These are phyloP conservation scores for Meiosimyza platycephala DNA, from an alignment of 2,888 invertebrate genomes.

Conservation along the genomic window DNA sequence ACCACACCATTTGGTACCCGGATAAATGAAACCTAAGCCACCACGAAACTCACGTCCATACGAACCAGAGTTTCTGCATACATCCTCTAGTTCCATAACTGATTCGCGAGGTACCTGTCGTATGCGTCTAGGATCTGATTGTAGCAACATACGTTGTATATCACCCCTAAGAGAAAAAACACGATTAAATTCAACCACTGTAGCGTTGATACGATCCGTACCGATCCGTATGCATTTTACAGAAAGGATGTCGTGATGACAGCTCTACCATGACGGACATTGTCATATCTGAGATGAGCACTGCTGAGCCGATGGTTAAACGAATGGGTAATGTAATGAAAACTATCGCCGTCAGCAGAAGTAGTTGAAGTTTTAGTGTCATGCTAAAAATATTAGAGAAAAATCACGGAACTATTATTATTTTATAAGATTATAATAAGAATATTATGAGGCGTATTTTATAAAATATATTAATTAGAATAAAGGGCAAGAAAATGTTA, in stretches of 20 bases:
- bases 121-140: slow-evolving; percentile 71
- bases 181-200: not conserved
- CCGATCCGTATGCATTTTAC: slow-evolving; percentile 73
- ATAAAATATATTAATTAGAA: too few species aligned
- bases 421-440: too few species aligned
- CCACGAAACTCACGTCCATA: slow-evolving; percentile 65
- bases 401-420: too few species aligned
- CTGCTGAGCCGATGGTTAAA: slow-evolving; percentile 61
- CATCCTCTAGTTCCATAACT: slow-evolving; percentile 71
- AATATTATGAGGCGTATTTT: too few species aligned
- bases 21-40: slow-evolving; percentile 71
- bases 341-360: slow-evolving; percentile 38
- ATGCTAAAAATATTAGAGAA: slow-evolving; percentile 35
- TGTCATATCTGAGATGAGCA: slow-evolving; percentile 72
- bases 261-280: slow-evolving; percentile 76
- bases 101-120: slow-evolving; percentile 74
- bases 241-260: slow-evolving; percentile 72
- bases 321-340: slow-evolving; percentile 40
- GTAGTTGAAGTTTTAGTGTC: slow-evolving; percentile 39
- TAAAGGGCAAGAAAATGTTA: too few species aligned
- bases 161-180: slow-evolving; percentile 66
- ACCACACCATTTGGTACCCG: slow-evolving; percentile 85
- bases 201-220: slow-evolving; percentile 48
- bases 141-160: slow-evolving; percentile 72
- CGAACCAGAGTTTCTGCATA: slow-evolving; percentile 68